Evolutionary conservation across 2,888 invertebrate genomes (phyloP).

Genomic region (Parelbella ahira): DNA sequence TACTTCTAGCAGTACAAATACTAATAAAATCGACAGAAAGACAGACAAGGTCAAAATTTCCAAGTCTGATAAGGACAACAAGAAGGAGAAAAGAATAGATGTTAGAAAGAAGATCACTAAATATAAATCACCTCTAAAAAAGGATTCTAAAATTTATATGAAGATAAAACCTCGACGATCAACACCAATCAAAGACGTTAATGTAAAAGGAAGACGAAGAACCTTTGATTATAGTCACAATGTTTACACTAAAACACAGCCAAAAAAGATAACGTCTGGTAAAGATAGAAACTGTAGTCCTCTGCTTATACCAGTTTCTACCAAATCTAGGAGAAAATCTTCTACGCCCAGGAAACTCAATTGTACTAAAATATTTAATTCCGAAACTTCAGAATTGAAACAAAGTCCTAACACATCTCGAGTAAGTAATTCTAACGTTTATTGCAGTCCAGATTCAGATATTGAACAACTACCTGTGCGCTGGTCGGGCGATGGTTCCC

Average conservation of each 20-base stretch:
- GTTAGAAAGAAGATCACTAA: conserved; percentile 40
- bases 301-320: conserved; percentile 39
- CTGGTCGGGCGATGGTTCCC: conserved; percentile 69
- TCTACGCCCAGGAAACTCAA: conserved; percentile 72
- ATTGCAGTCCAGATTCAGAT: conserved; percentile 51
- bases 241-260: conserved; percentile 10
- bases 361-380: conserved; percentile 56
- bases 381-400: conserved; percentile 44
- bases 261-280: conserved; percentile 23
- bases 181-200: conserved; percentile 52
- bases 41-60: conserved; percentile 29
- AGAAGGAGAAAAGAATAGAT: conserved; percentile 33
- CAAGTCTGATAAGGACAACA: conserved; percentile 34
- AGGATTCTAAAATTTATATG: conserved; percentile 55
- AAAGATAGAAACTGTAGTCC: conserved; percentile 45
- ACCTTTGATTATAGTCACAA: conserved; percentile 30
- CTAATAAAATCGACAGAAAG: conserved; percentile 39
- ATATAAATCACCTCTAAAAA: conserved; percentile 51
- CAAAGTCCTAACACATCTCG: conserved; percentile 10
- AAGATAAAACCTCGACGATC: conserved; percentile 61
- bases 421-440: conserved; percentile 30
- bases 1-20: conserved; percentile 43
- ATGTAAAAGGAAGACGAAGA: conserved; percentile 41
- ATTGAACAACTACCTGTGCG: conserved; percentile 53
- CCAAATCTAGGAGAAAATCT: conserved; percentile 72